Percentiles rank a stretch among this genome's conserved stretches.
These are phyloP conservation scores for Micromesistius poutassou DNA, from an alignment of 2,797 vertebrate genomes.

Conservation along the genomic window DNA sequence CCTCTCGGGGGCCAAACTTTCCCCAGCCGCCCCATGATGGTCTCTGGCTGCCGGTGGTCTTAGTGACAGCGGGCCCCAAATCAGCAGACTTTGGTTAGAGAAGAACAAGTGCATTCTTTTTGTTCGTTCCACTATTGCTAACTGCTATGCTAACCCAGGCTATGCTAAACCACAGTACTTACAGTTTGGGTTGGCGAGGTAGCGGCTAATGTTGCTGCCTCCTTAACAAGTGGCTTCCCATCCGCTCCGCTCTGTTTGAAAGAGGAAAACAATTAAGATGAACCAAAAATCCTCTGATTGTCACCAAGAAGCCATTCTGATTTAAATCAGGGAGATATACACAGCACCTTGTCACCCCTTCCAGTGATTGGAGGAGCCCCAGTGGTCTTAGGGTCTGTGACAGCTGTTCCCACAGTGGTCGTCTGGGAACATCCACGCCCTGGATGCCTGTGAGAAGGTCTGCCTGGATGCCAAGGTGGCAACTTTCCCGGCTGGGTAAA, in stretches of 20 bases:
- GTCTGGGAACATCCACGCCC: neutral
- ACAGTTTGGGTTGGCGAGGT: neutral
- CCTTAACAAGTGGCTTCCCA: neutral
- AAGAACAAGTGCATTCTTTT: neutral
- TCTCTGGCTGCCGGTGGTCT: neutral
- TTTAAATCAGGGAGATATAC: neutral
- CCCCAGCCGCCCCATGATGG: neutral
- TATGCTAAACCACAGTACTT: neutral
- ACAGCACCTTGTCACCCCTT: constrained; percentile 9
- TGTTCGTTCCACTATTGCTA: neutral
- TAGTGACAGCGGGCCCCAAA: neutral
- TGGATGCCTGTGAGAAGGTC: neutral
- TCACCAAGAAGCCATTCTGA: no score
- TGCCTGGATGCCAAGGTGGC: constrained; percentile 3
- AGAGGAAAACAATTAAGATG: neutral
- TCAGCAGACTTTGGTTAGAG: neutral
- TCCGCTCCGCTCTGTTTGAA: neutral
- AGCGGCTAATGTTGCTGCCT: neutral
- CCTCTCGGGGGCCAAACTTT: neutral
- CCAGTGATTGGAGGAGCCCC: neutral
- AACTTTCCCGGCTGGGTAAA: constrained; percentile 5
- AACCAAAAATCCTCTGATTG: neutral
- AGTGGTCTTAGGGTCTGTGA: neutral
- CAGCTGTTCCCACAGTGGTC: neutral
- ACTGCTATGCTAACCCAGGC: neutral